Base-by-base conservation (phyloP, 2,797 vertebrate genomes). In the Synanceia verrucosa region DNA sequence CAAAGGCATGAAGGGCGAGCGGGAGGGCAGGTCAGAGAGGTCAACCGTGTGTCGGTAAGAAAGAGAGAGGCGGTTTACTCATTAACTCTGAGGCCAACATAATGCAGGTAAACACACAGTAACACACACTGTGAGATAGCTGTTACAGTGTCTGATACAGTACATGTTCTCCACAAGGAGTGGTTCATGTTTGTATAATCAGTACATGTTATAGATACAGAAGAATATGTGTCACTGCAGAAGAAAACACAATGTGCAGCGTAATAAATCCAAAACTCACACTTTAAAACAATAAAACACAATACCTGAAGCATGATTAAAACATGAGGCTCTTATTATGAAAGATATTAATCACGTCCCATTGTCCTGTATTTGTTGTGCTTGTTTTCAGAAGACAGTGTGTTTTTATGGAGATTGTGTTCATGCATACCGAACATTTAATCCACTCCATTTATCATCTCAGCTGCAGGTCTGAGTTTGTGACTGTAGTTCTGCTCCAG, bases 1-100 rank as follows among this genome's bases (percentile, higher is more conserved):
- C 70, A 60, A 44, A 63, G 21, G 63, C 65, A 50, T 78, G 73
- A 84, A 85, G 83, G 70, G 68, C 64, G 13, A 60, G n/a, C 51
- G 19, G 56, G 62, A 76, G 58, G 52, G 43, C 4, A 1, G 9
- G 75, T 77, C 73, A 70, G 13, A 5, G 72, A 78, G 82, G 82
- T 86, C 73, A 71, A 5, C 1, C 51, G 44, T 46, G 43, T 10
- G 41, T 44, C 18, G 1, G 41, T 39, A 10, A 24, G 9, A 33
- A 18, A 34, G 24, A 56, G 26, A 14, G 57, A 37, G 26, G 59
- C 12, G 36, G 64, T 50, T 77, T 57, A 43, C 4, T 65, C 34
- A 78, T 80, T 74, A 85, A 68, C 62, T 52, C 13, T 37, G 6
- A 3, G 4, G 18, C 43, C 21, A 28, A 13, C 36, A 28, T 29